A percentile compares a stretch with the other conserved stretches of the same genome.
Evolutionary conservation across 2,888 invertebrate genomes (phyloP).

Genomic region (Limnephilus marmoratus): DNA sequence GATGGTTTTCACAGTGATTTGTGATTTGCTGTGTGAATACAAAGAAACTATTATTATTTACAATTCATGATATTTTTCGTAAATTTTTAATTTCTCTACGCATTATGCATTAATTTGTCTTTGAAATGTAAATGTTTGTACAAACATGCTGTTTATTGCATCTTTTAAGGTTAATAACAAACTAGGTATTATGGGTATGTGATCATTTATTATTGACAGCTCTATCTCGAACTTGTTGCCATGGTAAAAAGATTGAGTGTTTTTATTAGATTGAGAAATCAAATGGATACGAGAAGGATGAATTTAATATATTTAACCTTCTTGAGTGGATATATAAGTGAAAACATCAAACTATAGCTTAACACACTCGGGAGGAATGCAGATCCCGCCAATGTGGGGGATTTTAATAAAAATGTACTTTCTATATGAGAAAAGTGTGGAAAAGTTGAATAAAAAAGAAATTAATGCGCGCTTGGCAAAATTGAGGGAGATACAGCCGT

Average conservation of each 20-base stretch:
- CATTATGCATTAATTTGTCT: neutral
- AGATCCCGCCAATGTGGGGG: no score
- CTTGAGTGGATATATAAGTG: neutral
- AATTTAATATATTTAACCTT: no score
- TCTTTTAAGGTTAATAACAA: neutral
- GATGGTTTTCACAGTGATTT: conserved; percentile 47
- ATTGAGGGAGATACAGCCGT: no score
- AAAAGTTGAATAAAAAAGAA: no score
- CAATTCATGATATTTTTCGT: neutral
- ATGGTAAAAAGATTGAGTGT: neutral
- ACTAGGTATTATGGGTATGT: neutral
- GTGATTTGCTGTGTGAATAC: neutral
- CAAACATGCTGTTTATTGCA: neutral
- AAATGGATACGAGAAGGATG: neutral
- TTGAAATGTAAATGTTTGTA: neutral
- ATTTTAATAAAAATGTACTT: no score
- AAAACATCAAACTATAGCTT: neutral
- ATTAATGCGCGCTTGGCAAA: no score
- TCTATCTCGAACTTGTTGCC: neutral
- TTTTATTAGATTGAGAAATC: neutral
- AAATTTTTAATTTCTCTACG: neutral
- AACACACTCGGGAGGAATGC: no score
- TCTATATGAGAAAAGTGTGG: no score
- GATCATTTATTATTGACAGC: neutral
- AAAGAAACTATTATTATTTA: neutral